Conservation (phyloP, 2,888 invertebrate species). For the Heliconius cydno region DNA sequence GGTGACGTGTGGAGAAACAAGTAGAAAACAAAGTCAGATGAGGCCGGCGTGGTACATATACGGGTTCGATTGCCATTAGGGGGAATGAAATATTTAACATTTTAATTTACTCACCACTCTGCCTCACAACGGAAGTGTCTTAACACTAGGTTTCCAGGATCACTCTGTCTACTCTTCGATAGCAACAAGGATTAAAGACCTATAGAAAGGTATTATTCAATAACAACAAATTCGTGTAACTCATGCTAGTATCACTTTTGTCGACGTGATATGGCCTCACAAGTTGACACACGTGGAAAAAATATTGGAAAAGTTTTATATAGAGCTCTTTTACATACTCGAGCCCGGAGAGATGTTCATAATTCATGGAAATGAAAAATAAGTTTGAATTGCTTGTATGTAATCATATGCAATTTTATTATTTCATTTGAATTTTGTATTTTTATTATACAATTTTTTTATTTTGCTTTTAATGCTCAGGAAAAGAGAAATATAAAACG, state of each 20-base stretch:
- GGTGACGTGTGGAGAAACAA: neutral
- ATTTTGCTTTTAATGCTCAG: neutral
- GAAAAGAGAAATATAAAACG: neutral
- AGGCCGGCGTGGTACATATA: no score
- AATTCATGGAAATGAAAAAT: constrained; percentile 20
- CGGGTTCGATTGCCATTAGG: no score
- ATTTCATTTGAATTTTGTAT: neutral
- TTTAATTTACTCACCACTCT: no score
- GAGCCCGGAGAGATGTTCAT: constrained; percentile 14
- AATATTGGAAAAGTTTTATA: constrained; percentile 76
- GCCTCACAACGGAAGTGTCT: no score
- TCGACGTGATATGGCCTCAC: constrained; percentile 63
- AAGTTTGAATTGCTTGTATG: constrained; percentile 8
- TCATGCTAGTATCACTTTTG: constrained; percentile 74
- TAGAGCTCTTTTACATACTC: constrained; percentile 52
- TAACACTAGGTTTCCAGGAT: no score
- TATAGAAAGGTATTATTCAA: no score
- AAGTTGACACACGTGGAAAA: constrained; percentile 75
- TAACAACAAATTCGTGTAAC: constrained; percentile 49
- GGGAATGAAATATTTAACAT: no score
- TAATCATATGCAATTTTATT: constrained; percentile 16
- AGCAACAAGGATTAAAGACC: no score
- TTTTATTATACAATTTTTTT: neutral
- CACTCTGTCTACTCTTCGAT: neutral
- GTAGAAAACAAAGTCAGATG: neutral